Evolutionary conservation across 2,113 vertebrate species (phyloP), one percentile per base, ranked within the genome.

Genomic region (Lycocorax pyrrhopterus): DNA sequence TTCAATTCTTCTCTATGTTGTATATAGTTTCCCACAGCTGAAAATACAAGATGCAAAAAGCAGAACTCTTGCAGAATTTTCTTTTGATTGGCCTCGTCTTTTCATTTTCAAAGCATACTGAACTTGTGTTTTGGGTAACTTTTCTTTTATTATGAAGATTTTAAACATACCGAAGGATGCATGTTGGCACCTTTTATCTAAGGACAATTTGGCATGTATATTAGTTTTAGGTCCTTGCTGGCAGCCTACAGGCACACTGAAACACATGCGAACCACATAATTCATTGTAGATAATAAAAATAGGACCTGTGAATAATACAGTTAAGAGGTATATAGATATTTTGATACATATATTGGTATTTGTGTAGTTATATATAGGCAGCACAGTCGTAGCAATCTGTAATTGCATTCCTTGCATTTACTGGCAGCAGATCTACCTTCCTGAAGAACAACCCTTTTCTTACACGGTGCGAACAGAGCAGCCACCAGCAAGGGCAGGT

Each of bases 231-330:
- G 17, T 75, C 20, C 30, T 60, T 47, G 69, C 25, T 41, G 53
- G 53, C 47, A 68, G 11, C 52, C n/a, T 67, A 30, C 9, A 33
- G 37, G 44, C 27, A 66, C 37, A 39, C 16, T 53, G 62, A 32
- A 82, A 53, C 20, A 68, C 32, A 51, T 6, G 20, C 0, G 0
- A 68, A 68, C 25, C 39, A 53, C 1, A 1, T 32, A 16, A 68
- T 32, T 60, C 27, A 22, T 1, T 47, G 41, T 1, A 47, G 12
- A 35, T 69, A 69, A 76, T 10, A 76, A 9, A 76, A 55, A 37
- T 13, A 55, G 17, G 41, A 32, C 30, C 30, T 22, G 9, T 53
- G n/a, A 68, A 10, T 27, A 53, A 41, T 29, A 41, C 4, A 55
- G 16, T 8, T 19, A 68, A 68, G 13, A 67, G 10, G 20, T 52